These are phyloP conservation scores for Sapajus apella DNA, from an alignment of 2,113 vertebrate genomes.

Conservation along the genomic window DNA sequence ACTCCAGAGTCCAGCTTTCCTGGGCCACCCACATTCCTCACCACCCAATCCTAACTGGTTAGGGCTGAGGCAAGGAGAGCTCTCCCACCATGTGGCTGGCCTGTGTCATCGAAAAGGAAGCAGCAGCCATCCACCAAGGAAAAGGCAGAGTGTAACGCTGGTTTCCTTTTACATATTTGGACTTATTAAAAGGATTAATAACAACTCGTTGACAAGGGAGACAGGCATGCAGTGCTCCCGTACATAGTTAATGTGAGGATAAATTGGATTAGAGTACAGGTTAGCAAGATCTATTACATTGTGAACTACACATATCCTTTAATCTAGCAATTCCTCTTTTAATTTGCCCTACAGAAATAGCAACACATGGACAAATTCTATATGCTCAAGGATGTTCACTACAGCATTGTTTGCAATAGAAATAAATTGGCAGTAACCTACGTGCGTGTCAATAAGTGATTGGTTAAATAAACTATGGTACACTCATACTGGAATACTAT, in stretches of 20 bases:
- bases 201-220: background rate
- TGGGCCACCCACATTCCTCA: background rate
- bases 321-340: conserved; percentile 35
- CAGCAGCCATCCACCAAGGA: background rate
- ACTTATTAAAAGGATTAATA: conserved; percentile 37
- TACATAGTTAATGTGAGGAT: background rate
- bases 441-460: conserved; percentile 11
- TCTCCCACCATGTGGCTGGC: background rate
- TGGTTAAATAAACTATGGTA: background rate
- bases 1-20: background rate
- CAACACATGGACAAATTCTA: background rate
- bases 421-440: background rate
- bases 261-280: conserved; percentile 23
- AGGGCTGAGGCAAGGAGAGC: background rate
- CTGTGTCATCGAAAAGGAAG: background rate
- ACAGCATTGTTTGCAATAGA: background rate
- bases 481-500: background rate
- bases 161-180: conserved; percentile 39
- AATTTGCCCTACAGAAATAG: conserved; percentile 17
- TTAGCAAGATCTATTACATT: conserved; percentile 42
- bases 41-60: background rate
- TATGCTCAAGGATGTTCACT: background rate
- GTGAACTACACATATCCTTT: conserved; percentile 42
- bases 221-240: background rate
- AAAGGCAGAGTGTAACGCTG: background rate